phyloP scores from a whole-genome alignment of 2,113 vertebrate species.

The Gobiocypris rarus region DNA sequence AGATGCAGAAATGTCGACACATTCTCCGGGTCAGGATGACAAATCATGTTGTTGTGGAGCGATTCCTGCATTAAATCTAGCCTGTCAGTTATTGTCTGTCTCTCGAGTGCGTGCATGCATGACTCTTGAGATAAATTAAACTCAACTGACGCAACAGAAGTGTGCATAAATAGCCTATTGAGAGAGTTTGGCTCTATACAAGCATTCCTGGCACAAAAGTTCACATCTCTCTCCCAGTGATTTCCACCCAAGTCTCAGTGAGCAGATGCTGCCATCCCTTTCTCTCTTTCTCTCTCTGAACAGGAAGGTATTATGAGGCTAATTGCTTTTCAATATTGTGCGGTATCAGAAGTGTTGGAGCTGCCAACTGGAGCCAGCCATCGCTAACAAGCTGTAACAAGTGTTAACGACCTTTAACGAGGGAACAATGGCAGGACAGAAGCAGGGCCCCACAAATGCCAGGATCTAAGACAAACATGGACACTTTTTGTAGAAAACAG shows the following conservation, averaged over 20 bases:
- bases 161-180: conserved; percentile 49
- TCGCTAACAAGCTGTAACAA: conserved; percentile 47
- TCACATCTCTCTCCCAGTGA: conserved; percentile 26
- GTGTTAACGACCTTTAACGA: conserved; percentile 57
- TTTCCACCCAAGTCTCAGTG: conserved; percentile 43
- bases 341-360: conserved; percentile 49
- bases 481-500: conserved; percentile 69
- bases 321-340: conserved; percentile 69
- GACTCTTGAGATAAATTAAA: conserved; percentile 39
- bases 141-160: conserved; percentile 20
- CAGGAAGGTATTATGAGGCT: conserved; percentile 41
- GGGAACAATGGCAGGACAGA: conserved; percentile 66
- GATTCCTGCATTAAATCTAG: conserved; percentile 3
- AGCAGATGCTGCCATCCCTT: conserved; percentile 53
- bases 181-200: conserved; percentile 17
- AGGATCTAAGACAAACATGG: conserved; percentile 54
- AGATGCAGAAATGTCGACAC: neutral
- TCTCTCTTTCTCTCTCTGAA: conserved; percentile 33
- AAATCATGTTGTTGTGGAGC: conserved; percentile 2
- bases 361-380: conserved; percentile 56
- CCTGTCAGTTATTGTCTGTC: conserved; percentile 5
- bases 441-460: conserved; percentile 45
- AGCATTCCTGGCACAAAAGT: conserved; percentile 38
- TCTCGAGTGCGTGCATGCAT: conserved; percentile 32
- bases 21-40: neutral